Evolutionary conservation across 2,888 invertebrate species (phyloP).

Genomic region (Sarcophaga variegata): DNA sequence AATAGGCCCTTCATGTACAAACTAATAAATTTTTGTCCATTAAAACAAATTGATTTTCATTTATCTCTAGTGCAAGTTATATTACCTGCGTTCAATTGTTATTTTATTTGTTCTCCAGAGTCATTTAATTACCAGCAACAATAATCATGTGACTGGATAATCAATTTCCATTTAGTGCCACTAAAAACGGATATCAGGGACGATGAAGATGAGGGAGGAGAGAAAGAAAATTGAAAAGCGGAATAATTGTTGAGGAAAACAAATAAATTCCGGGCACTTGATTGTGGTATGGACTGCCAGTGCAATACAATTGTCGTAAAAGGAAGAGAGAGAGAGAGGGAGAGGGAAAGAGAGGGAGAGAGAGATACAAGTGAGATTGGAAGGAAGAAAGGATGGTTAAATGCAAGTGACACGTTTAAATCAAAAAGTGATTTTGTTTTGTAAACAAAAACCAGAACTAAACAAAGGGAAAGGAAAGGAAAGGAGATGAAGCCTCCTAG

Average conservation of each 20-base stretch:
- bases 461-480: background rate
- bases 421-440: slow-evolving; percentile 56
- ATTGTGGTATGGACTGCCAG: slow-evolving; percentile 10
- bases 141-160: slow-evolving; percentile 58
- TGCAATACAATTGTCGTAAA: background rate
- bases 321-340: background rate
- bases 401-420: slow-evolving; percentile 51
- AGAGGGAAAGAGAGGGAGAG: background rate
- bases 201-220: no score
- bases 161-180: slow-evolving; percentile 63
- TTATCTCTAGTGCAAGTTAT: background rate
- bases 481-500: no score
- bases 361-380: background rate
- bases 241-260: slow-evolving; percentile 47
- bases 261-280: slow-evolving; percentile 55
- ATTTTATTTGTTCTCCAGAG: slow-evolving; percentile 16
- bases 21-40: no score
- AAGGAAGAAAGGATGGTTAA: background rate
- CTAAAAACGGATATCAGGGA: background rate
- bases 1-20: no score
- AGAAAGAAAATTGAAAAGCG: slow-evolving; percentile 26
- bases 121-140: slow-evolving; percentile 58
- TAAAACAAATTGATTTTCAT: background rate
- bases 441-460: slow-evolving; percentile 24
- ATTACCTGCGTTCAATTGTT: background rate